Base-by-base conservation (phyloP, 2,888 invertebrate genomes). In the Belgica antarctica region DNA sequence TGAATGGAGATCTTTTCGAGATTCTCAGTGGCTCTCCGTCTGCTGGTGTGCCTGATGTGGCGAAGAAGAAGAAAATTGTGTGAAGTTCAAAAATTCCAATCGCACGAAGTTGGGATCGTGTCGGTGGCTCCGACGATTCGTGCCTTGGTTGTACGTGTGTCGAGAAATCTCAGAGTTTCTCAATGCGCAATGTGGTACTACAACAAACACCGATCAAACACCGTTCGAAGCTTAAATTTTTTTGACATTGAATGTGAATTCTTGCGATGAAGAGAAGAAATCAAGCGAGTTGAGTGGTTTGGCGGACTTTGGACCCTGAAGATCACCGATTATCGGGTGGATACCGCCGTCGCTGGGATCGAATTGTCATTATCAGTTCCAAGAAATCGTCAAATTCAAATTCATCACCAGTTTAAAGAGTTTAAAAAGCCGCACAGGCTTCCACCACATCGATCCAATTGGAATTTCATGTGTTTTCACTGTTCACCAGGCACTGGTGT, bases 81-180 rank as follows among this genome's bases (percentile, higher is more conserved):
- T 62, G 62, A 25, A 59, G 65, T 68, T 68, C 65, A 57, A 68
- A 66, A 68, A 68, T 68, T 68, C 68, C 68, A 52, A 47, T 34
- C 47, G 24, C 31, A 68, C 52, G 57, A 57, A 66, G n/a, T 10
- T 41, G 15, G 22, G 22, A 2, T 52, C 52, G 22, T 22, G 12
- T 52, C 19, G 17, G 17, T 22, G 17, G 22, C 52, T n/a, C 19
- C 12, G 3, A 22, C 17, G 22, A 10, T 4, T 52, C 41, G 3
- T 15, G 15, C n/a, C 12, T 22, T n/a, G 52, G 3, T 52, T 52
- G 52, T 52, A 22, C 22, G 17, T 52, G 52, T 15, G n/a, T 12
- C 41, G 22, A 41, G 41, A 41, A 41, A 41, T 52, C 22, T 52
- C 19, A 52, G 17, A 52, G 7, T n/a, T 46, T 15, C 15, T 15